Percentiles rank a stretch among this genome's conserved stretches.
Evolutionary conservation across 2,797 vertebrate species (phyloP).

Genomic region (Microctenopoma lineatum): DNA sequence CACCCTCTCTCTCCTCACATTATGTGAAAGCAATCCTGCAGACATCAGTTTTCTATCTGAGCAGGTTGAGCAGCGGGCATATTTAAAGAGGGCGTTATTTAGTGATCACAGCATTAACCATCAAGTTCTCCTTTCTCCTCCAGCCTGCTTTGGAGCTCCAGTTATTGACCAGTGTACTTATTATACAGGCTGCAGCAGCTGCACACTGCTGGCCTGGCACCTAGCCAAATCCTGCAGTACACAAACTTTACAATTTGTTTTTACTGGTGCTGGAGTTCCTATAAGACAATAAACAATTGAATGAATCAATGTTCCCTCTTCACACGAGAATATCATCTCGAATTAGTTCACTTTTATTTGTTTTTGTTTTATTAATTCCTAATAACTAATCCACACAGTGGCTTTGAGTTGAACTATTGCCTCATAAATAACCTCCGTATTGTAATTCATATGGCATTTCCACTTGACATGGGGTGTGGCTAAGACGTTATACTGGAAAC

Average conservation of each 20-base stretch:
- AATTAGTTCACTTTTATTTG: background rate
- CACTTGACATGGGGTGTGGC: conserved; percentile 14
- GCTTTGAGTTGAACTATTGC: background rate
- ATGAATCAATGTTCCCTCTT: background rate
- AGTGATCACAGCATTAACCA: conserved; percentile 6
- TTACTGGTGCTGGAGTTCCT: conserved; percentile 2
- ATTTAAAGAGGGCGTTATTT: background rate
- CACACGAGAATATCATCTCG: background rate
- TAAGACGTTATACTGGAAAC: conserved; percentile 23
- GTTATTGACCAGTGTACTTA: conserved; percentile 8
- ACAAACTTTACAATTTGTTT: conserved; percentile 42
- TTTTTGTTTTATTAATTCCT: background rate
- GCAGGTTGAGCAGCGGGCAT: background rate
- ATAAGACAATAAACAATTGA: background rate
- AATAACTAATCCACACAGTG: background rate
- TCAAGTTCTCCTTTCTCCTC: background rate
- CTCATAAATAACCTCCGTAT: background rate
- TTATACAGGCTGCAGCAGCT: conserved; percentile 35
- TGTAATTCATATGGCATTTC: conserved; percentile 22
- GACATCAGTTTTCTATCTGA: background rate
- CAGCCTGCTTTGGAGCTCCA: conserved; percentile 9
- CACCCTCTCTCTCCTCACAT: background rate
- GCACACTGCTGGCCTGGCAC: conserved; percentile 45
- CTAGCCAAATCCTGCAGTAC: conserved; percentile 29
- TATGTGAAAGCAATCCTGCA: conserved; percentile 2